Evolutionary conservation across 2,113 vertebrate genomes (phyloP).

Genomic region (Anseranas semipalmata): DNA sequence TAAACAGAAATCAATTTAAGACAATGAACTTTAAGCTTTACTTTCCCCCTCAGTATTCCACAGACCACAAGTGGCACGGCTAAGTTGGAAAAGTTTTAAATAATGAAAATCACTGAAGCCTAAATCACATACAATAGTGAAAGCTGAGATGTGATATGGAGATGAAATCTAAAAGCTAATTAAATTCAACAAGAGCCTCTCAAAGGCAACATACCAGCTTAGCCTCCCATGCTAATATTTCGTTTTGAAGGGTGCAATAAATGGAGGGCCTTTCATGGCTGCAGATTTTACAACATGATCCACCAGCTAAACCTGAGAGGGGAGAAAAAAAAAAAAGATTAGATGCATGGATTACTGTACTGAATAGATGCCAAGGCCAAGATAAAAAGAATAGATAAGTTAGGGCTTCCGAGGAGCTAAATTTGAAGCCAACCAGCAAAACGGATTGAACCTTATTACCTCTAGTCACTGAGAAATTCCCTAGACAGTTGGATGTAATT

Average conservation of each 20-base stretch:
- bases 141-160: conserved; percentile 65
- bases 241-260: conserved; percentile 69
- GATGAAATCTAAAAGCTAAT: conserved; percentile 80
- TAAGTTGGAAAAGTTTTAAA: conserved; percentile 69
- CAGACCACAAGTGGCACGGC: neutral
- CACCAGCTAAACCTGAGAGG: conserved; percentile 72
- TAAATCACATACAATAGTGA: conserved; percentile 70
- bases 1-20: conserved; percentile 62
- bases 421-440: conserved; percentile 82
- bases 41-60: conserved; percentile 13
- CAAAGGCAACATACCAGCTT: conserved; percentile 71
- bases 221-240: conserved; percentile 74
- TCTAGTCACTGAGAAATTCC: conserved; percentile 83
- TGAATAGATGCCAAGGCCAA: conserved; percentile 75
- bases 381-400: conserved; percentile 82
- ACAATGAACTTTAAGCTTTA: conserved; percentile 50
- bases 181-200: conserved; percentile 76
- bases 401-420: conserved; percentile 74
- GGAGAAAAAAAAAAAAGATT: conserved; percentile 46
- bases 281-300: conserved; percentile 75
- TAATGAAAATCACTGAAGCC: conserved; percentile 72
- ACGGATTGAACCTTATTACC: conserved; percentile 85
- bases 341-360: conserved; percentile 78
- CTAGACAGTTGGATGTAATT: conserved; percentile 83
- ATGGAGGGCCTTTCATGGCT: conserved; percentile 71